Evolutionary conservation across 1,140 invertebrate species (phyloP), one percentile per base, ranked within the genome.

Genomic region (Ceratina japonica): DNA sequence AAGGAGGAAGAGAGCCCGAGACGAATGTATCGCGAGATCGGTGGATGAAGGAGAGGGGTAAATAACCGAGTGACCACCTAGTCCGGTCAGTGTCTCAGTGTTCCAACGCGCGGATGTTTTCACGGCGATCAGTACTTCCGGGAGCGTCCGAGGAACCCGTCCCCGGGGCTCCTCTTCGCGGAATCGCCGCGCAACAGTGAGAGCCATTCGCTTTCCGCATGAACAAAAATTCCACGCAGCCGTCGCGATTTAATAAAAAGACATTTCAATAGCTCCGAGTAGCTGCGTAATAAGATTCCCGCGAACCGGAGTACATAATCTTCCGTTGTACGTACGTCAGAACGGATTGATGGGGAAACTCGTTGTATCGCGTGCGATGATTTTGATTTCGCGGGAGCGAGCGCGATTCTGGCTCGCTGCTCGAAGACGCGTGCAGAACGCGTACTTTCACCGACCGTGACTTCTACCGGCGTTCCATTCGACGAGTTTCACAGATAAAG

Each of bases 401-500:
- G 59, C 27, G 73, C 62, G 62, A 74, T 74, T 79, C 77, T 62
- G 70, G 31, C 80, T 64, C 49, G 69, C 58, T 63, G 31, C 31
- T 24, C 15, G 75, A 77, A 44, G 75, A 49, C 75, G 75, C 68
- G 70, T 70, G 73, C 52, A 68, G 31, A 61, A 62, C 31, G 18
- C 80, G 81, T 89, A 91, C 89, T 91, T 91, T 91, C 90, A 91
- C 90, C 89, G 84, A 90, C 86, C 88, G 86, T 89, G 87, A 91
- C 86, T 89, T 86, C 85, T 81, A 87, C 70, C 79, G 83, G 66
- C 85, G 90, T 89, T 88, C 87, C 79, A 86, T 84, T 87, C 87
- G 84, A 85, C 84, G 84, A 86, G 84, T 88, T 86, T 86, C 77
- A 83, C 79, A 86, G 85, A 87, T 88, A 90, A 90, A 85, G 83